Base-by-base conservation (phyloP, 37 sponge, comb jelly and placozoan species). In the Theonella swinhoei region DNA sequence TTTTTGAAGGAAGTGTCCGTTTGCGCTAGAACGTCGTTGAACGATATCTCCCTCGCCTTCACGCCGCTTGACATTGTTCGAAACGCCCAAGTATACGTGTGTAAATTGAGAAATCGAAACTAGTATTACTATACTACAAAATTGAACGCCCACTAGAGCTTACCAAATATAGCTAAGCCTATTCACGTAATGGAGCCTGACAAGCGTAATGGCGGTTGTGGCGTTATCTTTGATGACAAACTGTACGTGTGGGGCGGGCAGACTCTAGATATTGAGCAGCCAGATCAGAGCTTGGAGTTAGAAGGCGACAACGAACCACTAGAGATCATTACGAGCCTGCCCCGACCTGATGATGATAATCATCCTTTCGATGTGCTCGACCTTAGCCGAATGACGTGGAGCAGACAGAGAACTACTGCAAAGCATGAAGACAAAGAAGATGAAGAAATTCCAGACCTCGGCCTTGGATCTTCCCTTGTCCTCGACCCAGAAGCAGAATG, bases 201-300 rank as follows among this genome's bases (percentile, higher is more conserved):
- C 66, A 79, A 37, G 43, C 62, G 84, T 35, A 74, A 83, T 39
- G 84, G 76, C 4, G 84, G 84, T 24, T 74, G 84, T 35, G 84
- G 41, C 39, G 84, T 68, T 3, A 42, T 83, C 0, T 35, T 64
- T 58, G 42, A 61, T 25, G 42, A 72, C 2, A 62, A 25, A 29
- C 5, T 83, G 32, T 83, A 75, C 76, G 7, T 83, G 23, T 83
- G 84, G 84, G 84, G 84, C 36, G 84, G 84, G 20, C 84, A 83
- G 39, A 74, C 75, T 42, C 47, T 3, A 39, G 37, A 63, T 5
- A 63, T 2, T 5, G 64, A 58, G 19, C 17, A 58, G 11, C 17
- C 24, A 9, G 64, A 63, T 1, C n/a, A n/a, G n/a, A 63, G 64
- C 8, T 3, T 3, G 3, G 64, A 63, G 26, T n/a, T 28, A 28